Conservation (phyloP, 2,888 invertebrate genomes). For the Cylindroiulus punctatus region DNA sequence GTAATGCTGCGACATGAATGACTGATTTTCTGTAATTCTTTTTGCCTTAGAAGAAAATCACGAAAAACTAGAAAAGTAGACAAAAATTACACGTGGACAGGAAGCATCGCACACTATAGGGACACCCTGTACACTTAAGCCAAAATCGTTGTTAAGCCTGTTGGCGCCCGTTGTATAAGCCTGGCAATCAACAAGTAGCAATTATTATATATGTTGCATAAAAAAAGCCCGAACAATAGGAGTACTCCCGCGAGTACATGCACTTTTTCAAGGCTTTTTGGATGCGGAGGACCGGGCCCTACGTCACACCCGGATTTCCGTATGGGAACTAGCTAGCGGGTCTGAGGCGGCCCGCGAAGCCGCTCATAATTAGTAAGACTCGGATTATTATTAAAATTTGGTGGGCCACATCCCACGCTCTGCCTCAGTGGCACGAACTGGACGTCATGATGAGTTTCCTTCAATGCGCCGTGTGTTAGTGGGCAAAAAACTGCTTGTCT, state of each 20-base stretch:
- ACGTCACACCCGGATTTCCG: conserved; percentile 42
- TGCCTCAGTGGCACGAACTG: conserved; percentile 36
- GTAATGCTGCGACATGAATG: too few species aligned
- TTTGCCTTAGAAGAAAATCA: too few species aligned
- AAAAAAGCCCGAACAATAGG: conserved; percentile 8
- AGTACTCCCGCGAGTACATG: conserved; percentile 2
- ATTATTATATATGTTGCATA: conserved; percentile 14
- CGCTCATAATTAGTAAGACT: conserved; percentile 30
- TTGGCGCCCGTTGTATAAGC: neutral
- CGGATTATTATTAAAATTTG: neutral
- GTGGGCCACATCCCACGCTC: neutral
- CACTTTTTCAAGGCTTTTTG: conserved; percentile 34
- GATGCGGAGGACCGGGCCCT: conserved; percentile 7
- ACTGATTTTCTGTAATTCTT: too few species aligned
- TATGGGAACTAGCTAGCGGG: neutral
- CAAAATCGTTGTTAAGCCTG: neutral
- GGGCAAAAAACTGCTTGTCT: neutral
- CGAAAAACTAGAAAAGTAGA: too few species aligned
- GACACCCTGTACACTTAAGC: too few species aligned
- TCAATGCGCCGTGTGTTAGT: neutral
- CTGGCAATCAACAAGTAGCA: conserved; percentile 13
- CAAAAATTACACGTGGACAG: too few species aligned
- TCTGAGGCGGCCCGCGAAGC: neutral
- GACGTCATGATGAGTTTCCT: neutral
- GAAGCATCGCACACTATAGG: too few species aligned